A percentile compares a stretch with the other conserved stretches of the same genome.
Conservation (phyloP, 2,888 invertebrate species). For the Didymodactylos carnosus region DNA sequence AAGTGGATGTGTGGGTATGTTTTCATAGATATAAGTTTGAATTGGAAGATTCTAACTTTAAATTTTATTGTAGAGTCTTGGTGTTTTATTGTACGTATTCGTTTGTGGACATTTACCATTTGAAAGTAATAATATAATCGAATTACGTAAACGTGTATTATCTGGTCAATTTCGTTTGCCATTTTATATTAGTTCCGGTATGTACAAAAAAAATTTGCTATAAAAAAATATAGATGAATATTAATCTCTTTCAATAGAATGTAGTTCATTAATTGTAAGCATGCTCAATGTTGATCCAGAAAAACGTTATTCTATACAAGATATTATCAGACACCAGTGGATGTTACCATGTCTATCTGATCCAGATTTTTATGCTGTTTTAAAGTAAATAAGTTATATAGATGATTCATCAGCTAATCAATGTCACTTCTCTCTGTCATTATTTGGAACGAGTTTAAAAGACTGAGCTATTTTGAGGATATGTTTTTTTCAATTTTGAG, state of each 20-base stretch:
- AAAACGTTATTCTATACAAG: slow-evolving; percentile 2
- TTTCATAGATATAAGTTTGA: too few species aligned
- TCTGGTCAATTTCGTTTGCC: slow-evolving; percentile 87
- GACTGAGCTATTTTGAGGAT: too few species aligned
- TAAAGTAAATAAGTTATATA: too few species aligned
- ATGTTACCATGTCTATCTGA: too few species aligned
- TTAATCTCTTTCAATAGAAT: neutral
- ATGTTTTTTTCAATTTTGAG: too few species aligned
- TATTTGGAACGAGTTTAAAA: too few species aligned
- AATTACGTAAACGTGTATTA: slow-evolving; percentile 64
- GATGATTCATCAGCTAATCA: too few species aligned
- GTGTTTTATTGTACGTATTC: slow-evolving; percentile 80
- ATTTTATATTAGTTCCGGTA: slow-evolving; percentile 89
- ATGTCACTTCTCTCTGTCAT: too few species aligned
- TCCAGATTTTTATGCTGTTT: too few species aligned
- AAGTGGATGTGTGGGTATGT: neutral
- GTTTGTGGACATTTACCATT: slow-evolving; percentile 88
- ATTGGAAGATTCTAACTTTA: neutral
- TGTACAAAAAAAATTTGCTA: slow-evolving; percentile 26
- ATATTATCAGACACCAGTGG: slow-evolving; percentile 9
- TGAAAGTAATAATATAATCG: slow-evolving; percentile 76
- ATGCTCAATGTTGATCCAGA: slow-evolving; percentile 10
- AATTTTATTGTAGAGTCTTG: slow-evolving; percentile 81
- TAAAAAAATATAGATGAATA: neutral
- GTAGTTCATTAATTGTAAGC: slow-evolving; percentile 7